Percentiles rank a stretch among this genome's conserved stretches.
Evolutionary conservation across 2,888 invertebrate species (phyloP).

Genomic region (Margaritifera margaritifera): DNA sequence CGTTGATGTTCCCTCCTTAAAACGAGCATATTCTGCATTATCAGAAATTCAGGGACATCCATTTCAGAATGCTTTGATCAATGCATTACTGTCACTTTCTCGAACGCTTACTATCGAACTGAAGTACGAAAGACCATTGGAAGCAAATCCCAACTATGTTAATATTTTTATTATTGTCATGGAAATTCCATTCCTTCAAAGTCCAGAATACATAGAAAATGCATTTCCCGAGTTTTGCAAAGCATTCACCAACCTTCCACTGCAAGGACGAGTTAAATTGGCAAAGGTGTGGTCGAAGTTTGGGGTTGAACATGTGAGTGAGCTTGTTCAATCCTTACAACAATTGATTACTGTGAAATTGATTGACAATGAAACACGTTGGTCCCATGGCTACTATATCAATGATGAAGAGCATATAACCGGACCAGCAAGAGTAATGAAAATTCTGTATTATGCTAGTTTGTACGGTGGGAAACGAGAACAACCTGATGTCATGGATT

Average conservation of each 20-base stretch:
- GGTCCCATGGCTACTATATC: constrained; percentile 77
- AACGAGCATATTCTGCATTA: constrained; percentile 80
- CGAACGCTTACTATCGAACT: constrained; percentile 83
- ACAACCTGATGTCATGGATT: constrained; percentile 55
- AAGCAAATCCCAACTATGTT: constrained; percentile 74
- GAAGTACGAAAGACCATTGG: constrained; percentile 74
- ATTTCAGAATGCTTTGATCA: constrained; percentile 82
- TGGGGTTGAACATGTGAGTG: constrained; percentile 45
- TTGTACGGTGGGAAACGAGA: constrained; percentile 82
- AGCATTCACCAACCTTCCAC: constrained; percentile 83
- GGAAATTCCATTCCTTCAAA: constrained; percentile 80
- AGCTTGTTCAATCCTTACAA: constrained; percentile 77
- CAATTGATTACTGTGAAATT: constrained; percentile 90
- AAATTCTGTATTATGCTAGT: constrained; percentile 83
- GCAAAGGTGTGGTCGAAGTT: constrained; percentile 85
- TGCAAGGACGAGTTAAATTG: constrained; percentile 84
- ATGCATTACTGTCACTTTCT: constrained; percentile 83
- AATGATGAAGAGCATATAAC: constrained; percentile 90
- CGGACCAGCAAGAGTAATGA: constrained; percentile 90
- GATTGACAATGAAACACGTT: constrained; percentile 79
- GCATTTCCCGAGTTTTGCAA: constrained; percentile 83
- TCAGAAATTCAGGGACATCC: constrained; percentile 72
- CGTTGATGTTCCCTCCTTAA: constrained; percentile 76
- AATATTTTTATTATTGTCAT: constrained; percentile 83
- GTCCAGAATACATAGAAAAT: constrained; percentile 85